phyloP scores from a whole-genome alignment of 30 jellyfish, hydroid and myxozoan species.

The Catostylus mosaicus region DNA sequence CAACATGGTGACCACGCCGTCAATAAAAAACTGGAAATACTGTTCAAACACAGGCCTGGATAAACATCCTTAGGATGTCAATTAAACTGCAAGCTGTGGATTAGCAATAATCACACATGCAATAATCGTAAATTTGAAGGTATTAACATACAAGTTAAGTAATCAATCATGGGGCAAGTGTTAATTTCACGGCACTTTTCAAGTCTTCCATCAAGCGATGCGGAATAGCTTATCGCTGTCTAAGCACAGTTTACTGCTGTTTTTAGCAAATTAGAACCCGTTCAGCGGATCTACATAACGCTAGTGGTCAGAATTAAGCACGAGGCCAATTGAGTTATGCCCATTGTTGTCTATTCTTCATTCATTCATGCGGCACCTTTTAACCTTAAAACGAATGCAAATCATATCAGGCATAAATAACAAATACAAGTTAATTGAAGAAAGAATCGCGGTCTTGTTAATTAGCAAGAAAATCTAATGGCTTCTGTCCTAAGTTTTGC shows the following conservation, averaged over 20 bases:
- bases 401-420: slow-evolving; percentile 16
- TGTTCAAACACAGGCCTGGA: background rate
- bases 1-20: background rate
- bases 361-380: slow-evolving; percentile 31
- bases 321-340: slow-evolving; percentile 27
- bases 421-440: slow-evolving; percentile 51
- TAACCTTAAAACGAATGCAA: slow-evolving; percentile 19
- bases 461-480: no score
- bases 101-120: background rate
- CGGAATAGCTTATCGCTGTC: slow-evolving; percentile 55
- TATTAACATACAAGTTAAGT: slow-evolving; percentile 12
- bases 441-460: slow-evolving; percentile 42
- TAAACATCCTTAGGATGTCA: background rate
- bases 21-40: background rate
- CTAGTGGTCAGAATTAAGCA: slow-evolving; percentile 7
- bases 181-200: slow-evolving; percentile 36
- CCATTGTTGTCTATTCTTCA: slow-evolving; percentile 11
- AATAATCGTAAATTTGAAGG: background rate
- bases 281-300: slow-evolving; percentile 34
- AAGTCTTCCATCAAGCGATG: background rate
- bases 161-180: slow-evolving; percentile 23
- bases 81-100: background rate
- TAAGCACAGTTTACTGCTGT: slow-evolving; percentile 37
- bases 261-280: slow-evolving; percentile 25
- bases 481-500: no score